phyloP scores from a whole-genome alignment of 2,888 invertebrate genomes.

The Cosmia pyralina region DNA sequence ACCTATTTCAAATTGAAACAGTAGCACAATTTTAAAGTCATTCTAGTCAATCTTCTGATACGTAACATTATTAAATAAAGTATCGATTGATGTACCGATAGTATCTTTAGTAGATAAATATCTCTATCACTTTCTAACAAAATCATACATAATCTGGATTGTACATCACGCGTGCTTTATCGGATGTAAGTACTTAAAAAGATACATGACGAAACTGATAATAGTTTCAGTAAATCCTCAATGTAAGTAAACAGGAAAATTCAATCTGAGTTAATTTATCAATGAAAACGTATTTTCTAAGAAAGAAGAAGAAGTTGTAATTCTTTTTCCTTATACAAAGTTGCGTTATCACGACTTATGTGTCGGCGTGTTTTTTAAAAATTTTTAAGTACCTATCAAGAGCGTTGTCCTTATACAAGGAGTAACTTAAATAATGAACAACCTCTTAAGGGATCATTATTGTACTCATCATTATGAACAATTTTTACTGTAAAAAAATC shows the following conservation, averaged over 20 bases:
- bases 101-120: slow-evolving; percentile 8
- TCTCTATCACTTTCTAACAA: slow-evolving; percentile 14
- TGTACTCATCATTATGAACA: no score
- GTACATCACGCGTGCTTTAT: slow-evolving; percentile 31
- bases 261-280: slow-evolving; percentile 1
- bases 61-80: neutral
- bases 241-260: slow-evolving; percentile 35
- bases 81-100: slow-evolving; percentile 22
- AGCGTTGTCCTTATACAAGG: no score
- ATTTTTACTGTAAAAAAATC: no score
- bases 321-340: slow-evolving; percentile 16
- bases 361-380: no score
- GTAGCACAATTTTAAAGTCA: slow-evolving; percentile 22
- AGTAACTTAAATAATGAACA: no score
- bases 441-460: no score
- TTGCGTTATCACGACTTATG: neutral
- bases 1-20: slow-evolving; percentile 7
- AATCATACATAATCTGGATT: slow-evolving; percentile 12
- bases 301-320: slow-evolving; percentile 14
- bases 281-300: neutral
- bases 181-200: neutral
- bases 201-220: slow-evolving; percentile 7
- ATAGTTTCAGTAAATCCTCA: neutral
- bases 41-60: slow-evolving; percentile 1
- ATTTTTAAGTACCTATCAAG: no score